Base-by-base conservation (phyloP, 2,113 vertebrate species). In the Macquaria ambigua region DNA sequence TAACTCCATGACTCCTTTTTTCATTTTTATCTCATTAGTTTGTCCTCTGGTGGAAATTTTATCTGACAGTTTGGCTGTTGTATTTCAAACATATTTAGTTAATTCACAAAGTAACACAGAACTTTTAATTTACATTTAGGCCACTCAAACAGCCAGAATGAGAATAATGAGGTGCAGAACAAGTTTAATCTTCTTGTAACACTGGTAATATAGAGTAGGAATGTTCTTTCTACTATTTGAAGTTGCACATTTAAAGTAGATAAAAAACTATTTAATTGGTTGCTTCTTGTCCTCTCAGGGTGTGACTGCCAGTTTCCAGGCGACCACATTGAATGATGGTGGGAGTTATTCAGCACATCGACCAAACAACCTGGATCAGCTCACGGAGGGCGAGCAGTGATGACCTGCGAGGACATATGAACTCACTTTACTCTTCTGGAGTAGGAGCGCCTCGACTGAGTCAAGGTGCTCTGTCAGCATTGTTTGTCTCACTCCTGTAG, bases 281-380 rank as follows among this genome's bases (percentile, higher is more conserved):
- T 23, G 5, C 0, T 28, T 25, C 46, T 79, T 79, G 56, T 78
- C 20, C 67, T 82, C 63, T 68, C 59, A 94, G 94, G 79, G 46
- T 67, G 79, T 84, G 59, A 71, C 79, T 7, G 72, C 82, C 39
- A 82, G 83, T 68, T 87, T 91, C 79, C 91, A 90, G 48, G 70
- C 39, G 0, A 80, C 81, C 59, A 66, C 70, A 15, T 68, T 80
- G 11, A 28, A 71, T 10, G 79, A 85, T 2, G 39, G 25, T 10
- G 73, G 78, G 55, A 58, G 28, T 41, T 59, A 25, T 48, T 68
- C 82, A 46, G 23, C 8, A 11, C 87, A 77, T 75, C 69, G 21
- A 46, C 72, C 71, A 15, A 79, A 85, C 87, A 73, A 83, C 84
- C 88, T 95, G 63, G 96, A 95, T 85, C 93, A 94, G 90, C 91